Percentiles rank a stretch among this genome's conserved stretches.
Evolutionary conservation across 2,888 invertebrate species (phyloP).

Genomic region (Tillus elongatus): DNA sequence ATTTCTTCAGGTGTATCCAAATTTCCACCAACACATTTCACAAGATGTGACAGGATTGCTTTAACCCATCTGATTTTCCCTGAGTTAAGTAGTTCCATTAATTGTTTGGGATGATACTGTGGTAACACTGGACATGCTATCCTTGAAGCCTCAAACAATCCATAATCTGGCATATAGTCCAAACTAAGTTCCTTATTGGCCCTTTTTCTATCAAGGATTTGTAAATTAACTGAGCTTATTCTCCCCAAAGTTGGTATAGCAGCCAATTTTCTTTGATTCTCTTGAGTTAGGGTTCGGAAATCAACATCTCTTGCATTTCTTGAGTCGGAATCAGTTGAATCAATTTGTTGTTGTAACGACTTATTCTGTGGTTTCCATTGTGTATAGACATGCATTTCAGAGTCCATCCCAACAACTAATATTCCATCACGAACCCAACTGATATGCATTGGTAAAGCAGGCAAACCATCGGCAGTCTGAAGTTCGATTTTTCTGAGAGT

Average conservation of each 20-base stretch:
- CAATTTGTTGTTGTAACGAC: conserved; percentile 31
- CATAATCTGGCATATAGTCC: conserved; percentile 88
- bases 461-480: conserved; percentile 88
- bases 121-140: conserved; percentile 96
- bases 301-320: conserved; percentile 65
- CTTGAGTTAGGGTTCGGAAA: conserved; percentile 56
- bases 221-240: conserved; percentile 76
- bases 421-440: conserved; percentile 97
- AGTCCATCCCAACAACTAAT: conserved; percentile 97
- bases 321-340: conserved; percentile 51
- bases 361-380: conserved; percentile 81
- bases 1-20: conserved; percentile 44
- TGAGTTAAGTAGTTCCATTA: conserved; percentile 96
- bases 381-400: conserved; percentile 98
- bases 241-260: conserved; percentile 70
- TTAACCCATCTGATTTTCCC: conserved; percentile 98
- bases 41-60: conserved; percentile 93
- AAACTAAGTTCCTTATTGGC: conserved; percentile 40
- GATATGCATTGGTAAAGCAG: conserved; percentile 95
- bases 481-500: conserved; percentile 83
- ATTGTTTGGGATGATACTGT: conserved; percentile 97
- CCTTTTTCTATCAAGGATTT: conserved; percentile 65
- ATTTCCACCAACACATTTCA: conserved; percentile 58
- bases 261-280: conserved; percentile 53
- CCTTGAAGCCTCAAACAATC: conserved; percentile 92